Conservation (phyloP, 2,888 invertebrate genomes). For the Hymenopus coronatus region DNA sequence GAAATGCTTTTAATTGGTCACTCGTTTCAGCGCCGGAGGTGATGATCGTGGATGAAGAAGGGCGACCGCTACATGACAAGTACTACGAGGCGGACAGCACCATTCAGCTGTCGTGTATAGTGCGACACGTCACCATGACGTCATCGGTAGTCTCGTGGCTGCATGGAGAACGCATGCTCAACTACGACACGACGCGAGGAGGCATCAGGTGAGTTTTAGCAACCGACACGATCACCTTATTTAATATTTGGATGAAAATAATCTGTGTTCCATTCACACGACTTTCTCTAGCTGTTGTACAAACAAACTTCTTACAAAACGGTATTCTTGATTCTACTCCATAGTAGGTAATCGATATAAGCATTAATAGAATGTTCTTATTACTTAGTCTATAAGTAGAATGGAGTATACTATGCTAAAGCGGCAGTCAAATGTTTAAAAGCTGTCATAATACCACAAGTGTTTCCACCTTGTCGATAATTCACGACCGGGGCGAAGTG, state of each 20-base stretch:
- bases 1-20: background rate
- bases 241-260: background rate
- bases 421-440: no score
- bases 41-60: slow-evolving; percentile 65
- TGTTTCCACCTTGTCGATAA: no score
- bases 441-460: no score
- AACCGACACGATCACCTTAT: background rate
- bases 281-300: no score
- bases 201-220: slow-evolving; percentile 56
- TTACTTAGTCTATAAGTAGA: no score
- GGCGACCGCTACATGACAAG: slow-evolving; percentile 62
- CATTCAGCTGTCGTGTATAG: slow-evolving; percentile 62
- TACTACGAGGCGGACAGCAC: slow-evolving; percentile 68
- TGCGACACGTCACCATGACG: slow-evolving; percentile 53
- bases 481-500: no score
- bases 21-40: slow-evolving; percentile 61
- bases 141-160: slow-evolving; percentile 61
- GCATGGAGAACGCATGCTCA: slow-evolving; percentile 60
- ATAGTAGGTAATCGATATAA: no score
- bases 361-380: no score
- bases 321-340: no score
- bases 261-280: no score
- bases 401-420: no score
- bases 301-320: no score
- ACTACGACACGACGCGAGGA: slow-evolving; percentile 64